phyloP scores from a whole-genome alignment of 2,113 vertebrate species.

The Caracal caracal region DNA sequence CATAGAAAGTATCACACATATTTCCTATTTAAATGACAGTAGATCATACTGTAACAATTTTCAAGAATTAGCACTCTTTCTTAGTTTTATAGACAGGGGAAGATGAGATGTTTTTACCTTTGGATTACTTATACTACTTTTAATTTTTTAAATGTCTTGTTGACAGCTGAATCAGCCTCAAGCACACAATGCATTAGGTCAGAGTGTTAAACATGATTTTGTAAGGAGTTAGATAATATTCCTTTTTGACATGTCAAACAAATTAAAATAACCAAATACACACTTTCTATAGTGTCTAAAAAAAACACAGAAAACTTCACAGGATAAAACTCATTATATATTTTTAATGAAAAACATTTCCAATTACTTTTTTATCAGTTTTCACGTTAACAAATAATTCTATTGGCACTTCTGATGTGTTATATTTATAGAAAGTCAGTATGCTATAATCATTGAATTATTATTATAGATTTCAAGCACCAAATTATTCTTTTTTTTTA shows the following conservation, averaged over 20 bases:
- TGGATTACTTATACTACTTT: not conserved
- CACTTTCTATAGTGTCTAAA: not conserved
- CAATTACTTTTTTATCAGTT: not conserved
- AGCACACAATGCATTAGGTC: not conserved
- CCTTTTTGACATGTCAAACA: not conserved
- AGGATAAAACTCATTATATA: not conserved
- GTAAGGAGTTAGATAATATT: not conserved
- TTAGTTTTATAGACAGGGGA: not conserved
- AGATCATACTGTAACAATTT: not conserved
- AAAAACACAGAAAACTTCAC: not conserved
- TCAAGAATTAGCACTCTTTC: not conserved
- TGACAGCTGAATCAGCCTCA: not conserved
- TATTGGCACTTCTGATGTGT: not conserved
- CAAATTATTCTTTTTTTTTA: conserved; percentile 35
- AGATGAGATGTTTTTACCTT: not conserved
- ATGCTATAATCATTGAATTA: not conserved
- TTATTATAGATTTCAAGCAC: not conserved
- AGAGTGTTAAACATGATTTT: not conserved
- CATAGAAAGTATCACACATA: not conserved
- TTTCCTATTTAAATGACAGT: not conserved
- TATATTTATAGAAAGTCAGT: not conserved
- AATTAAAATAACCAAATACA: conserved; percentile 22
- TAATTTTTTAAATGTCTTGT: not conserved
- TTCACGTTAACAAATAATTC: not conserved
- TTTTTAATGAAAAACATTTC: not conserved